Evolutionary conservation across 1,140 invertebrate species (phyloP).

Genomic region (Pinna nobilis): DNA sequence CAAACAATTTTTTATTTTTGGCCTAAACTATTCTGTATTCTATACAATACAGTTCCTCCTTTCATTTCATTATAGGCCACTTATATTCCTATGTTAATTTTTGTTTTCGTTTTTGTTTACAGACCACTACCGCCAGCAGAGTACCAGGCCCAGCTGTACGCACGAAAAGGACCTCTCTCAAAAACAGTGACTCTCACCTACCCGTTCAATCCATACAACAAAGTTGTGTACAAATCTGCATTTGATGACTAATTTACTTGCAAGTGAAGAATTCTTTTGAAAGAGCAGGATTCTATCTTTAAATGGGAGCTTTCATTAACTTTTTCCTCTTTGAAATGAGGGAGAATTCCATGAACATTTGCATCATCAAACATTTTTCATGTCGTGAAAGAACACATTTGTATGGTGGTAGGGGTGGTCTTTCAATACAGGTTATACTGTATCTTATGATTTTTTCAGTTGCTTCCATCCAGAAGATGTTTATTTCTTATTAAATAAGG

Average conservation of each 20-base stretch:
- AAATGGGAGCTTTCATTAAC: background rate
- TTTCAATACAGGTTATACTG: too few relatives aligned
- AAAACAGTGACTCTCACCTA: constrained; percentile 55
- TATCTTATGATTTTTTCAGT: too few relatives aligned
- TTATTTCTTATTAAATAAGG: too few relatives aligned
- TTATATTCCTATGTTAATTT: background rate
- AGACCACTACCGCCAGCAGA: constrained; percentile 40
- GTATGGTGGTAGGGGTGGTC: too few relatives aligned
- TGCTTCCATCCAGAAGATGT: too few relatives aligned
- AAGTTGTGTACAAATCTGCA: too few relatives aligned
- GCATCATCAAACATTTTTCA: too few relatives aligned
- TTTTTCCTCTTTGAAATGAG: too few relatives aligned
- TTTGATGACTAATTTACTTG: background rate
- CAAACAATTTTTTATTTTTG: too few relatives aligned
- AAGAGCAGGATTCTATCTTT: background rate
- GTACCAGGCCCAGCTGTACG: constrained; percentile 30
- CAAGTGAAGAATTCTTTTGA: background rate
- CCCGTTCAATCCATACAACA: constrained; percentile 55
- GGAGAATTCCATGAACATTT: too few relatives aligned
- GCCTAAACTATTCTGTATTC: background rate
- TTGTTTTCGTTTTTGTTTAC: constrained; percentile 21
- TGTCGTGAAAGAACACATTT: too few relatives aligned
- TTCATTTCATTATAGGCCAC: background rate
- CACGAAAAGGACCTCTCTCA: constrained; percentile 44
- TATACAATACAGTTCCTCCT: background rate